phyloP scores from a whole-genome alignment of 2,888 invertebrate species.

The Caenorhabditis zanzibari region DNA sequence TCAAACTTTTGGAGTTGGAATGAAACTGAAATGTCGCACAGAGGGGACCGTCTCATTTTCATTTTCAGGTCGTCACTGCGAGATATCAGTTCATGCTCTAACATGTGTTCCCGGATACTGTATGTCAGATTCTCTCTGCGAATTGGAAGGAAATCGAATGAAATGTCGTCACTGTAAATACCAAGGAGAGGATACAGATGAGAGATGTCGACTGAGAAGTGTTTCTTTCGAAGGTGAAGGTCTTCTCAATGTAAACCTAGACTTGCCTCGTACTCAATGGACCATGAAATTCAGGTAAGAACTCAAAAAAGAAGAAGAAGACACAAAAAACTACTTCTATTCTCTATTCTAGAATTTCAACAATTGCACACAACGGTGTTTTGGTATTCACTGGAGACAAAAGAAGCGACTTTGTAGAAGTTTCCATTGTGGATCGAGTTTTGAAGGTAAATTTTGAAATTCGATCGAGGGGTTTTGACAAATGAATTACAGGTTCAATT shows the following conservation, averaged over 20 bases:
- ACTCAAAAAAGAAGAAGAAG: constrained; percentile 15
- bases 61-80: constrained; percentile 70
- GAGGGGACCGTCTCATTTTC: constrained; percentile 1
- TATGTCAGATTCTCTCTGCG: constrained; percentile 70
- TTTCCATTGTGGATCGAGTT: constrained; percentile 76
- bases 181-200: constrained; percentile 66
- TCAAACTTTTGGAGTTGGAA: constrained; percentile 21
- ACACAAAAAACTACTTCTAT: constrained; percentile 18
- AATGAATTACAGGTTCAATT: constrained; percentile 64
- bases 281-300: constrained; percentile 70
- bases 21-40: not conserved
- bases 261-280: constrained; percentile 73
- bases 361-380: constrained; percentile 76
- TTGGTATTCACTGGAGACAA: constrained; percentile 77
- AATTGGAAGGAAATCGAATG: constrained; percentile 66
- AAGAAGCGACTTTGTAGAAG: constrained; percentile 77
- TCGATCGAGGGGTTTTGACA: not conserved
- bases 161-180: constrained; percentile 71
- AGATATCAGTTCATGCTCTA: constrained; percentile 66
- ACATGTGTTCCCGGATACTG: constrained; percentile 76
- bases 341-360: constrained; percentile 73
- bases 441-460: constrained; percentile 52
- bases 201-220: constrained; percentile 77
- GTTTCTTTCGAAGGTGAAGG: constrained; percentile 79
- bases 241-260: constrained; percentile 69